phyloP scores from a whole-genome alignment of 2,888 invertebrate genomes.

The Steinernema hermaphroditum region DNA sequence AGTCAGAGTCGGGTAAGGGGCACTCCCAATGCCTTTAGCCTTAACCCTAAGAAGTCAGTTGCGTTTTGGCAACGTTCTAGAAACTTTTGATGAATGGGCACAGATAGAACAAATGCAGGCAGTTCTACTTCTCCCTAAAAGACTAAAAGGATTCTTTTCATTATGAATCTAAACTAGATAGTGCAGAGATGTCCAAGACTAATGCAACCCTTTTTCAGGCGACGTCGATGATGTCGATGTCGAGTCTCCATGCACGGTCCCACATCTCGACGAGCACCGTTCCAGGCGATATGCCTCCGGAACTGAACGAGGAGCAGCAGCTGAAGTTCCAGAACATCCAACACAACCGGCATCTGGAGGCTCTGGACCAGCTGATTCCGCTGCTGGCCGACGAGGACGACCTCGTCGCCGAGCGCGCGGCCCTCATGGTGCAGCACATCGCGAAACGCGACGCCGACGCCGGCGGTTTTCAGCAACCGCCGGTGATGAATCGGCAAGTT shows the following conservation, averaged over 20 bases:
- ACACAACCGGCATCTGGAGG: not conserved
- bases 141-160: too few species aligned
- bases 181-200: too few species aligned
- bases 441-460: constrained; percentile 1
- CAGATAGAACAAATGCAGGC: too few species aligned
- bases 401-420: not conserved
- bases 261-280: constrained; percentile 19
- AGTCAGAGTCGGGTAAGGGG: constrained; percentile 6
- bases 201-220: not conserved
- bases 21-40: too few species aligned
- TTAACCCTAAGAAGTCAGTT: too few species aligned
- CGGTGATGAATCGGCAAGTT: not conserved
- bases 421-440: not conserved
- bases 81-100: too few species aligned
- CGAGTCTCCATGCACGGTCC: constrained; percentile 1
- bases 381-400: not conserved
- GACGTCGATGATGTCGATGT: constrained; percentile 18
- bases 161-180: too few species aligned
- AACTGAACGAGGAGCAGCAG: constrained; percentile 7
- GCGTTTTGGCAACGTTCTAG: too few species aligned
- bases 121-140: too few species aligned
- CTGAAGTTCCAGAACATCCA: constrained; percentile 9
- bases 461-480: not conserved
- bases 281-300: not conserved
- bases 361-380: not conserved